Base-by-base conservation (phyloP, 2,113 vertebrate species). In the Brachirus orientalis region DNA sequence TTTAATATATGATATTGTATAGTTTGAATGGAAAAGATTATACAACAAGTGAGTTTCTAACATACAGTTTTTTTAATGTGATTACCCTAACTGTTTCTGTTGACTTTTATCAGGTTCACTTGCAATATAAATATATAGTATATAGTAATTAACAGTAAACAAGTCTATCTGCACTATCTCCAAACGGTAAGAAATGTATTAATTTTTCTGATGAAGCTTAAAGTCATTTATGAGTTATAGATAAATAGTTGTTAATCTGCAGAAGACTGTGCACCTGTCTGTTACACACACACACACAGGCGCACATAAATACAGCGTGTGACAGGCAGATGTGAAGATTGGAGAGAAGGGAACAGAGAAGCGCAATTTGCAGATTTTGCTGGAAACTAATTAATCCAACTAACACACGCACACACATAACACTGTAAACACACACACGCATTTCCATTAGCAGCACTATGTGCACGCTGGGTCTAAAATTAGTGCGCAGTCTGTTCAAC, bases 381-480 rank as follows among this genome's bases (percentile, higher is more conserved):
- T 35, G 40, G 62, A 81, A 79, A 69, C 69, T 19, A 87, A 91
- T 91, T 83, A 82, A 74, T 79, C 68, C 35, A 52, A 17, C 58
- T n/a, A 18, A 43, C 20, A 54, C 28, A 45, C 46, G 40, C 51
- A 57, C 50, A 41, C 59, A 71, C 52, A 64, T 51, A 37, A 73
- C 45, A 62, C 37, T 20, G 18, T 20, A 56, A 46, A 58, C 45
- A n/a, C 75, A 41, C 61, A 46, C 36, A 52, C 60, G 43, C 40
- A 53, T 38, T 48, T 70, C 50, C 74, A 80, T 79, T 63, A 70
- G 63, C 72, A 52, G 17, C 82, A 13, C 75, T 50, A 75, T 14
- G 52, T 82, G 81, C 82, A 80, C 38, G 53, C 83, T 75, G 84
- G 20, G 82, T 75, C 80, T 88, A 87, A 89, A 91, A 87, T 88